These are phyloP conservation scores for Motacilla alba DNA, from an alignment of 2,113 vertebrate species.

Conservation along the genomic window DNA sequence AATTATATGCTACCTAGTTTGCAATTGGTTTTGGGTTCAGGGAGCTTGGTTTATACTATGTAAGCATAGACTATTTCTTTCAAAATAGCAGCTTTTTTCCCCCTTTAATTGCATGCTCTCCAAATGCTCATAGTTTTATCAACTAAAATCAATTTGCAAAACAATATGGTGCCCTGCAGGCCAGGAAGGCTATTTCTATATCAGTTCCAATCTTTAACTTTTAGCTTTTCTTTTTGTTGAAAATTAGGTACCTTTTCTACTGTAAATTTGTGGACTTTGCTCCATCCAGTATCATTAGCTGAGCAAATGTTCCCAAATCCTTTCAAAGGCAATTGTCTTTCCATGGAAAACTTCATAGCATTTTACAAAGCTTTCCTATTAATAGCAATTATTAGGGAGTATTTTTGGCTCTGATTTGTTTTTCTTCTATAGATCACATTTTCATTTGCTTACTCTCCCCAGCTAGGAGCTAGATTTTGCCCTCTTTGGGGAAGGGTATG, in stretches of 20 bases:
- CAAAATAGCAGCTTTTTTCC: neutral
- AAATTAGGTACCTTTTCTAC: neutral
- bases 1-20: neutral
- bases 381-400: neutral
- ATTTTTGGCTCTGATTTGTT: neutral
- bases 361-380: neutral
- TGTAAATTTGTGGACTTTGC: neutral
- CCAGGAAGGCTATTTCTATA: neutral
- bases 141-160: neutral
- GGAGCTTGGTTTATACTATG: neutral
- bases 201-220: neutral
- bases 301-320: neutral
- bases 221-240: neutral
- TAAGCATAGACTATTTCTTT: neutral
- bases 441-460: neutral
- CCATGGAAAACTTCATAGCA: neutral
- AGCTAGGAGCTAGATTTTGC: neutral
- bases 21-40: neutral
- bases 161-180: neutral
- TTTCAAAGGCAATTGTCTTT: neutral
- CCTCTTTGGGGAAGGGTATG: neutral
- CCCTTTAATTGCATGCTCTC: neutral
- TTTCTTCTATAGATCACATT: neutral
- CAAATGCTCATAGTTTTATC: neutral
- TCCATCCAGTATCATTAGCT: neutral